These are phyloP conservation scores for Cyphomyrus plagiostoma DNA, from an alignment of 2,113 vertebrate genomes.

Conservation along the genomic window DNA sequence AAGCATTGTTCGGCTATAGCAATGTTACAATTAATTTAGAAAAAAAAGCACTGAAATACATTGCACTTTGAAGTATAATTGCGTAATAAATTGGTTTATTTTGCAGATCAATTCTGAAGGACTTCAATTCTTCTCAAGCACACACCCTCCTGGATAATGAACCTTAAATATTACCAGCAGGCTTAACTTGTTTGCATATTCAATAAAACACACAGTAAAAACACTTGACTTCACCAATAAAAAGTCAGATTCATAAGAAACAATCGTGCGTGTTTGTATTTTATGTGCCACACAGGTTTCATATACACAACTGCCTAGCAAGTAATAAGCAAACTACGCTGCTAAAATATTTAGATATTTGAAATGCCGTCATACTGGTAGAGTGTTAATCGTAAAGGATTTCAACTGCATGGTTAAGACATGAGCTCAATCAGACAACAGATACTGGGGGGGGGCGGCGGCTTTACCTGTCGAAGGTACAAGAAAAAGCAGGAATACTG, in stretches of 20 bases:
- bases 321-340: background rate
- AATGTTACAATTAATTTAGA: background rate
- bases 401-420: background rate
- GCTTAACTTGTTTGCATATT: background rate
- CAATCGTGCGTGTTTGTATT: background rate
- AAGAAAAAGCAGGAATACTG: constrained; percentile 97
- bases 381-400: background rate
- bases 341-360: background rate
- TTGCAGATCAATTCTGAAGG: background rate
- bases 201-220: background rate
- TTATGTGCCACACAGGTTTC: background rate
- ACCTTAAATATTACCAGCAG: background rate
- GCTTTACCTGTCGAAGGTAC: constrained; percentile 81
- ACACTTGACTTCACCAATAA: background rate
- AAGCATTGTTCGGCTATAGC: background rate
- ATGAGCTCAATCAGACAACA: background rate
- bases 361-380: background rate
- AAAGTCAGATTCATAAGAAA: background rate
- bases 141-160: background rate
- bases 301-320: background rate
- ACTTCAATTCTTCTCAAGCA: background rate
- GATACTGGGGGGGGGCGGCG: background rate
- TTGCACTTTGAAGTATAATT: background rate
- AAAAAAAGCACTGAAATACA: background rate
- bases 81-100: background rate